Evolutionary conservation across 2,113 vertebrate genomes (phyloP).

Genomic region (Diadophis punctatus): DNA sequence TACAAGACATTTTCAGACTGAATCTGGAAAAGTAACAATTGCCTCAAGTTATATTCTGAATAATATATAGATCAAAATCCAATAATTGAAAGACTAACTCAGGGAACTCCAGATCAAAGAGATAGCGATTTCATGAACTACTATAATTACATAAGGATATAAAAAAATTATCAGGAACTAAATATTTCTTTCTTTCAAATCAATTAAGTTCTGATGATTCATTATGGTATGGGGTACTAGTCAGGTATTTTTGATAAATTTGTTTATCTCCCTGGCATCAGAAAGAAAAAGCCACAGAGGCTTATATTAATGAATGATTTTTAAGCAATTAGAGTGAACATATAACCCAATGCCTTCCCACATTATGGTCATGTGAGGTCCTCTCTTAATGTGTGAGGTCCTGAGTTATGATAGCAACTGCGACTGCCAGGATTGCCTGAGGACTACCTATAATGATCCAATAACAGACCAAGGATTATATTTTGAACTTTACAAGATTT

Average conservation of each 20-base stretch:
- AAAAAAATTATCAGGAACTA: not conserved
- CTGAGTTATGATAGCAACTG: not conserved
- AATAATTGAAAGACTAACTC: not conserved
- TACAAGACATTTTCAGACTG: not conserved
- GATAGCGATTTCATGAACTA: not conserved
- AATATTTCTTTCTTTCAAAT: not conserved
- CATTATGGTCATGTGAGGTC: not conserved
- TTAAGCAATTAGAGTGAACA: not conserved
- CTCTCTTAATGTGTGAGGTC: not conserved
- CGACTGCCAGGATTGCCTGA: not conserved
- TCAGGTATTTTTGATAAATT: not conserved
- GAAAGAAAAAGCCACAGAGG: not conserved
- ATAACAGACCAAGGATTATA: not conserved
- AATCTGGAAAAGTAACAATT: not conserved
- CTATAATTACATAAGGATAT: not conserved
- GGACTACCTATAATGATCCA: not conserved
- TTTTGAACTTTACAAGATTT: not conserved
- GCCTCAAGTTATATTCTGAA: not conserved
- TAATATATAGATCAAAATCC: not conserved
- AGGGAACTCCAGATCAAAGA: not conserved
- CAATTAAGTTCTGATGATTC: not conserved
- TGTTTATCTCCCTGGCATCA: not conserved
- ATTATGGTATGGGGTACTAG: not conserved
- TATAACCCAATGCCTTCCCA: not conserved
- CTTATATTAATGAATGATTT: not conserved